Conservation (phyloP, 2,797 vertebrate genomes). For the Brachymystax lenok region DNA sequence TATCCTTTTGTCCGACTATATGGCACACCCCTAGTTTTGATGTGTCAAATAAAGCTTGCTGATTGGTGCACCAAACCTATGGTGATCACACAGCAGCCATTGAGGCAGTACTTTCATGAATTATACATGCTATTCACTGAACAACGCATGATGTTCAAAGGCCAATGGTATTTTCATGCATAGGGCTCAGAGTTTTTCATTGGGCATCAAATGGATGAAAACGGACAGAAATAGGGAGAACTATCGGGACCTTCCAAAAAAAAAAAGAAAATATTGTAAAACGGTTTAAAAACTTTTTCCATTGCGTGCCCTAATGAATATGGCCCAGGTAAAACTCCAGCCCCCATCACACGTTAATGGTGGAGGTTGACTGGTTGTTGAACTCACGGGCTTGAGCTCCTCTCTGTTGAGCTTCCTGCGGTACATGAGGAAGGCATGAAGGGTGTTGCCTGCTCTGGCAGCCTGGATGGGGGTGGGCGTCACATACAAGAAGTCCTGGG, state of each 20-base stretch:
- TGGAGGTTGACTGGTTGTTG: neutral
- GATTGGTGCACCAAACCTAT: neutral
- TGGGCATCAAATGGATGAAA: neutral
- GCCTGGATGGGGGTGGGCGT: slow-evolving; percentile 86
- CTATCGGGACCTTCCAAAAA: neutral
- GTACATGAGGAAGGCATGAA: slow-evolving; percentile 77
- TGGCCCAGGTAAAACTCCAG: neutral
- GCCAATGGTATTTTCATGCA: neutral
- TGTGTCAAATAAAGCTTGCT: too few relatives aligned
- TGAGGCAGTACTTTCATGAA: neutral
- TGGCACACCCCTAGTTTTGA: too few relatives aligned
- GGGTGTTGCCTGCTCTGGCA: slow-evolving; percentile 79
- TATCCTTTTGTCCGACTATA: too few relatives aligned
- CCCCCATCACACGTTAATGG: neutral
- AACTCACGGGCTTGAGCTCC: slow-evolving; percentile 81
- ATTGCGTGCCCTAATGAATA: neutral
- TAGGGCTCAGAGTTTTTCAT: neutral
- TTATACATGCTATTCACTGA: neutral
- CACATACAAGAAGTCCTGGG: slow-evolving; percentile 88
- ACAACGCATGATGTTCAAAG: neutral
- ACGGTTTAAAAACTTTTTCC: neutral
- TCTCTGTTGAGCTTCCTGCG: slow-evolving; percentile 80
- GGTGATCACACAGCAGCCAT: neutral
- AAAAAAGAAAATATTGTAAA: neutral
- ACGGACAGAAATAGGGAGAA: too few relatives aligned